Conservation (phyloP, 1,140 invertebrate species). For the Drosophila mayri region DNA sequence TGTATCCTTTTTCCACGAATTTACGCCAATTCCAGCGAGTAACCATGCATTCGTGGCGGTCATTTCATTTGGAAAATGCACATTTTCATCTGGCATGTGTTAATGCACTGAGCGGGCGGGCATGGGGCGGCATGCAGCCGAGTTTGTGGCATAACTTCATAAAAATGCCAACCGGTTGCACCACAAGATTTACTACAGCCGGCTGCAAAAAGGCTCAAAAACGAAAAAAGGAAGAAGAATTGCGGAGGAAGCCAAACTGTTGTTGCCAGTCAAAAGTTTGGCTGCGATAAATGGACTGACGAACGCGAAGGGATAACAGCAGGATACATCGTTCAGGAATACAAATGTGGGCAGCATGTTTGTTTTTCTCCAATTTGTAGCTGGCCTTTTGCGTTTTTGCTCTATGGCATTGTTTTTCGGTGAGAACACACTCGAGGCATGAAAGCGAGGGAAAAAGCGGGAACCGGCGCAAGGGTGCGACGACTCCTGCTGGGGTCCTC, state of each 20-base stretch:
- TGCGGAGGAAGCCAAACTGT: constrained; percentile 26
- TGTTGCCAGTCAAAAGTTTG: constrained; percentile 46
- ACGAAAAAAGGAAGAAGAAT: neutral
- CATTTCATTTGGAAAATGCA: constrained; percentile 37
- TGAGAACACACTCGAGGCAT: constrained; percentile 43
- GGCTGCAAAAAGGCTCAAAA: constrained; percentile 15
- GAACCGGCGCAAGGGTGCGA: neutral
- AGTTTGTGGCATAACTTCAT: constrained; percentile 55
- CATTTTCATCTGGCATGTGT: constrained; percentile 37
- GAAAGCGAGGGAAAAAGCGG: constrained; percentile 38
- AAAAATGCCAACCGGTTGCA: constrained; percentile 53
- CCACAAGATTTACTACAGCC: constrained; percentile 46
- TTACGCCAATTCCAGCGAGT: neutral
- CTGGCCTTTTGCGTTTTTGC: constrained; percentile 43
- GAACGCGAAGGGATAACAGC: constrained; percentile 58
- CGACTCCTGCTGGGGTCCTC: constrained; percentile 11
- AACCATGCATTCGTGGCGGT: constrained; percentile 1
- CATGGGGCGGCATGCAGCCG: constrained; percentile 12
- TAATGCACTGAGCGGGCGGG: constrained; percentile 15
- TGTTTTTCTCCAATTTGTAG: constrained; percentile 53
- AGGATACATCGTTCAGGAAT: constrained; percentile 38
- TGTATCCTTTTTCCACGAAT: neutral
- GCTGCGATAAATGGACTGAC: constrained; percentile 57
- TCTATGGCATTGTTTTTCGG: constrained; percentile 40
- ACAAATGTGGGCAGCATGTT: constrained; percentile 47